phyloP scores from a whole-genome alignment of 2,797 vertebrate genomes.

The Scomberomorus guttatus region DNA sequence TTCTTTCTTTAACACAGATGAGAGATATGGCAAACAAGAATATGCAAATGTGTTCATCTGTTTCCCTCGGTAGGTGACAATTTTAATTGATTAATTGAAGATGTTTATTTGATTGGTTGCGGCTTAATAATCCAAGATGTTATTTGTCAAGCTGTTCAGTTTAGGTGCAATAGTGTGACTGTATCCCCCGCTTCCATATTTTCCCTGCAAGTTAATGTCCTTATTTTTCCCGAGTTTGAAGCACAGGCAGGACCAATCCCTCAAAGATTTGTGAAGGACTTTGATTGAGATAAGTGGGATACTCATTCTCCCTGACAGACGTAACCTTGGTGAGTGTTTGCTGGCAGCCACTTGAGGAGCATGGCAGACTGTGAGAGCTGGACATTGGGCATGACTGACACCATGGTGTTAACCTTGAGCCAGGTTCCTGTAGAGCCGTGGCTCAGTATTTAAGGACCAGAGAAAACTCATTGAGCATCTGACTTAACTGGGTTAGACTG shows the following conservation, averaged over 20 bases:
- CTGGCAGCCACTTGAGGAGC: slow-evolving; percentile 72
- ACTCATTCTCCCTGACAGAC: slow-evolving; percentile 65
- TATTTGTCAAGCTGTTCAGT: slow-evolving; percentile 77
- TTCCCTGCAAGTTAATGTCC: slow-evolving; percentile 36
- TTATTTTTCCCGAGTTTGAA: slow-evolving; percentile 56
- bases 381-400: slow-evolving; percentile 68
- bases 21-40: slow-evolving; percentile 66
- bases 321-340: slow-evolving; percentile 76
- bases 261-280: slow-evolving; percentile 70
- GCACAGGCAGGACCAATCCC: slow-evolving; percentile 40
- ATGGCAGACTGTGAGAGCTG: slow-evolving; percentile 56
- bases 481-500: slow-evolving; percentile 78
- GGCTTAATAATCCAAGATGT: slow-evolving; percentile 76
- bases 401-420: slow-evolving; percentile 72
- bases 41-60: slow-evolving; percentile 82
- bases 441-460: slow-evolving; percentile 63
- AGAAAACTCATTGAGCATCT: slow-evolving; percentile 70
- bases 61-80: slow-evolving; percentile 63
- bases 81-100: slow-evolving; percentile 85
- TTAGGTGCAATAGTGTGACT: slow-evolving; percentile 48
- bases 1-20: slow-evolving; percentile 54
- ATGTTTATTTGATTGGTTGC: slow-evolving; percentile 80
- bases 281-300: slow-evolving; percentile 74
- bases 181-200: slow-evolving; percentile 20
- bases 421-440: slow-evolving; percentile 66